Percentiles rank a stretch among this genome's conserved stretches.
Conservation (phyloP, 2,888 invertebrate genomes). For the Leptogaster cylindrica region DNA sequence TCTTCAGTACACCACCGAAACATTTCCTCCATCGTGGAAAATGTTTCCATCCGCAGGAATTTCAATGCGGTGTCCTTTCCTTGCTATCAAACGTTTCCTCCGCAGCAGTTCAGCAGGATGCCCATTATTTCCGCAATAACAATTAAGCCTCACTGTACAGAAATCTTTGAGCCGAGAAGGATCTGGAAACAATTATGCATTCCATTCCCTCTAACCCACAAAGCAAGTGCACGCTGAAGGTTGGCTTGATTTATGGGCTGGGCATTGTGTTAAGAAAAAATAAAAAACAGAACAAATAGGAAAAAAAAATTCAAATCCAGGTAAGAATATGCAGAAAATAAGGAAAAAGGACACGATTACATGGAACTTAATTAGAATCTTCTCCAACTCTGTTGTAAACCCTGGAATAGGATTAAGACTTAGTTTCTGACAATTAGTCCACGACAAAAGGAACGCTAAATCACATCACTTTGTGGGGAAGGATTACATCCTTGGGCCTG, state of each 20-base stretch:
- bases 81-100: not conserved
- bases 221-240: not conserved
- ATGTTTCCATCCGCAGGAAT: conserved; percentile 13
- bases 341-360: conserved; percentile 8
- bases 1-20: no score
- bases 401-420: not conserved
- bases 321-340: not conserved
- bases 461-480: conserved; percentile 20
- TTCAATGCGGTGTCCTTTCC: not conserved
- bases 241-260: conserved; percentile 14
- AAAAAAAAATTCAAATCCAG: no score
- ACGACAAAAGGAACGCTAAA: conserved; percentile 26
- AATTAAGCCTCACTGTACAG: conserved; percentile 18
- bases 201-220: conserved; percentile 5
- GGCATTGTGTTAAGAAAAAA: not conserved
- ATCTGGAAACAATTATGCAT: conserved; percentile 25
- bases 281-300: not conserved
- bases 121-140: conserved; percentile 20
- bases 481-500: not conserved
- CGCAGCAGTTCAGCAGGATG: not conserved
- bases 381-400: not conserved
- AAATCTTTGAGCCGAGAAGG: conserved; percentile 7
- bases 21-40: no score
- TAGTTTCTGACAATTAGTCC: conserved; percentile 25
- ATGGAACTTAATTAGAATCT: conserved; percentile 25